Percentiles rank a stretch among this genome's conserved stretches.
phyloP scores from a whole-genome alignment of 2,888 invertebrate species.

The Melikaiella ostensackeni region DNA sequence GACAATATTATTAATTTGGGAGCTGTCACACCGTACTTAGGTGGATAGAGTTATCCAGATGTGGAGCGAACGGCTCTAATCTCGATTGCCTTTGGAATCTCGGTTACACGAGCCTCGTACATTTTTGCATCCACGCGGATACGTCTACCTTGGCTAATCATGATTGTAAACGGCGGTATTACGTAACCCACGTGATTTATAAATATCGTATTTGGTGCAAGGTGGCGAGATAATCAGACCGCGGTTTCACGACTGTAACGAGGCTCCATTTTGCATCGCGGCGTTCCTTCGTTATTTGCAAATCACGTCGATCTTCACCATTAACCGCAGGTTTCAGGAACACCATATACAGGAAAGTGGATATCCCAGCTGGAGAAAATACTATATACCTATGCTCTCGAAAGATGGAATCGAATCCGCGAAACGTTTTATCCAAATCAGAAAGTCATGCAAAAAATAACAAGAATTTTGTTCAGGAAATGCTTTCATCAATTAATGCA shows the following conservation, averaged over 20 bases:
- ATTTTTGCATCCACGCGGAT: constrained; percentile 31
- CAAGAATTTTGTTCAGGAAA: background rate
- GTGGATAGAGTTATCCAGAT: constrained; percentile 25
- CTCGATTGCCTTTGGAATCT: constrained; percentile 20
- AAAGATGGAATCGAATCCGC: constrained; percentile 7
- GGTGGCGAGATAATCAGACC: constrained; percentile 39
- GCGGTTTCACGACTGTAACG: constrained; percentile 35
- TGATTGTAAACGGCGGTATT: constrained; percentile 36
- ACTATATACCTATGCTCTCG: background rate
- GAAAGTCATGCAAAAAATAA: background rate
- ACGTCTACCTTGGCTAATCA: constrained; percentile 36
- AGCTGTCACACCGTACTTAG: background rate
- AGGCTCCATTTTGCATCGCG: constrained; percentile 32
- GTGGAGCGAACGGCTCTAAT: constrained; percentile 5
- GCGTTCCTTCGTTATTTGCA: constrained; percentile 37
- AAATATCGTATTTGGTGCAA: constrained; percentile 40
- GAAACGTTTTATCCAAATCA: background rate
- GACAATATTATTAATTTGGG: background rate
- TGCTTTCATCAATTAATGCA: no score
- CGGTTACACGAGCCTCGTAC: constrained; percentile 16
- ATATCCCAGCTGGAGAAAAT: constrained; percentile 20
- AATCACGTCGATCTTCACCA: constrained; percentile 37
- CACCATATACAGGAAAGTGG: constrained; percentile 19
- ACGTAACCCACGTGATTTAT: constrained; percentile 34
- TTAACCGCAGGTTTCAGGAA: constrained; percentile 37